A percentile compares a stretch with the other conserved stretches of the same genome.
phyloP scores from a whole-genome alignment of 1,140 invertebrate genomes.

The Drosophila busckii region DNA sequence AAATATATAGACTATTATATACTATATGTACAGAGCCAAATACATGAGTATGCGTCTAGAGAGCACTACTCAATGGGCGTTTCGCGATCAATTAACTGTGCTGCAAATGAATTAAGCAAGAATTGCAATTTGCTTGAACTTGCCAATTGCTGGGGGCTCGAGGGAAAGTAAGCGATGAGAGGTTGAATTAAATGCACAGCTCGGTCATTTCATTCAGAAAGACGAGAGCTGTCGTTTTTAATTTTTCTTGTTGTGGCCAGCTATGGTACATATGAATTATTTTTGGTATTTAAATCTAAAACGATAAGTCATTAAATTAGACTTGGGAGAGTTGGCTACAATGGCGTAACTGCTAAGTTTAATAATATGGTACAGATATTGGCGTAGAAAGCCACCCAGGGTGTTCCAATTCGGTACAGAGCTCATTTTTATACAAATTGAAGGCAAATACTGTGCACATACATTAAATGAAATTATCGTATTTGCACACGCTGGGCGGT shows the following conservation, averaged over 20 bases:
- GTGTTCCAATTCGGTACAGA: constrained; percentile 45
- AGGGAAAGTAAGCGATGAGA: neutral
- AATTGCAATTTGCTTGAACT: no score
- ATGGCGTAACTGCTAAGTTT: neutral
- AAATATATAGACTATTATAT: constrained; percentile 7
- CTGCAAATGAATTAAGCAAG: constrained; percentile 34
- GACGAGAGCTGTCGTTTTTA: constrained; percentile 34
- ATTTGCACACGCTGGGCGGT: constrained; percentile 47
- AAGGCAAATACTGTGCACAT: constrained; percentile 49
- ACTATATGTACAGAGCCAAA: neutral
- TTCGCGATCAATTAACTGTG: constrained; percentile 55
- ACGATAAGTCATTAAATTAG: no score
- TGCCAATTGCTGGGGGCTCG: no score
- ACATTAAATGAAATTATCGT: constrained; percentile 59
- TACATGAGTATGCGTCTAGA: neutral
- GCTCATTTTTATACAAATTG: constrained; percentile 49
- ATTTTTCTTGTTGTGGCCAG: no score
- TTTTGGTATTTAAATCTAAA: no score
- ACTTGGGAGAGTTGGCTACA: no score
- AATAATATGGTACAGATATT: neutral
- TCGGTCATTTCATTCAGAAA: constrained; percentile 59
- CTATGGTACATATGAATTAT: no score
- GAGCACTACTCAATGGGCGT: constrained; percentile 18
- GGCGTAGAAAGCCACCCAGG: constrained; percentile 10
- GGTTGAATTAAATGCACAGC: constrained; percentile 23